Conservation (phyloP, 2,888 invertebrate genomes). For the Cartodere bifasciata region DNA sequence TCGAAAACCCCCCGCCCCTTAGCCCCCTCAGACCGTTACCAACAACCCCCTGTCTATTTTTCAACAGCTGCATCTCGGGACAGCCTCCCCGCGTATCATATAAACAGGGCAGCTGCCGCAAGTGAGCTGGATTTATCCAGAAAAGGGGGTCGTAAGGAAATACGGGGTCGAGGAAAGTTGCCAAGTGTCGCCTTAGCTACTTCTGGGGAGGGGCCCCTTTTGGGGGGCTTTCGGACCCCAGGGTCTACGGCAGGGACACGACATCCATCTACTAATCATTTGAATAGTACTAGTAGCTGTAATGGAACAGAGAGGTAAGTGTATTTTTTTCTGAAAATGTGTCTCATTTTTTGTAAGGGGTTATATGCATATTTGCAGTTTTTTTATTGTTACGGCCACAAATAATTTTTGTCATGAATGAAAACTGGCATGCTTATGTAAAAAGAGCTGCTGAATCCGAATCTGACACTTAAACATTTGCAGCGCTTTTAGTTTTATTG, state of each 20-base stretch:
- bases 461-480: too few species aligned
- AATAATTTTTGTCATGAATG: too few species aligned
- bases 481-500: too few species aligned
- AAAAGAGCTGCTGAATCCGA: too few species aligned
- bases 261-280: conserved; percentile 46
- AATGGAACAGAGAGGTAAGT: conserved; percentile 55
- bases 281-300: conserved; percentile 47
- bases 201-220: conserved; percentile 61
- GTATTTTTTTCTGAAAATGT: neutral
- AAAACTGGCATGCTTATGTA: too few species aligned
- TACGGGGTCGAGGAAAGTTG: conserved; percentile 47
- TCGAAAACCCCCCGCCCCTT: conserved; percentile 26
- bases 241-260: conserved; percentile 42
- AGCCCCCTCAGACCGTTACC: conserved; percentile 36
- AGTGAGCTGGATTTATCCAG: conserved; percentile 68
- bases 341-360: too few species aligned
- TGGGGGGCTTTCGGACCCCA: conserved; percentile 51
- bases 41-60: conserved; percentile 44
- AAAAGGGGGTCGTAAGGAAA: conserved; percentile 53
- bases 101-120: conserved; percentile 46
- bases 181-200: conserved; percentile 49
- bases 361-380: too few species aligned
- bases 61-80: conserved; percentile 61
- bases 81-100: conserved; percentile 51
- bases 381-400: too few species aligned